These are phyloP conservation scores for Darevskia nairensis DNA, from an alignment of 2,797 vertebrate species.

Conservation along the genomic window DNA sequence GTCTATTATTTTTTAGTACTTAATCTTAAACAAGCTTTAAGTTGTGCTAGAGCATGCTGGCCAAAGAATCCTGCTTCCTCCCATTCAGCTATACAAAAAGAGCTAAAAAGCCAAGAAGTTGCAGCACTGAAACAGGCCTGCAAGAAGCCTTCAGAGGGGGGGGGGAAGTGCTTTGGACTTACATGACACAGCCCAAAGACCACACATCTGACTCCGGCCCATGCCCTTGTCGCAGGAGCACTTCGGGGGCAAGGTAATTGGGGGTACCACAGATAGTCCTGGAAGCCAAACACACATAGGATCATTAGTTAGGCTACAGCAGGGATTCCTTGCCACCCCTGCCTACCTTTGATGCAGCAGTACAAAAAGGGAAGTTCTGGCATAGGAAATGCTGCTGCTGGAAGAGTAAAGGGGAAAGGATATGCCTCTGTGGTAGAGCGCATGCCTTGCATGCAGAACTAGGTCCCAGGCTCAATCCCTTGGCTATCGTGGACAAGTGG, in stretches of 20 bases:
- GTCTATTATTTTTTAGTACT: not conserved
- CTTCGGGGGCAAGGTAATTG: constrained; percentile 98
- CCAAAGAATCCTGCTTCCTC: not conserved
- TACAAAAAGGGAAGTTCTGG: not conserved
- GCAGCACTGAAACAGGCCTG: not conserved
- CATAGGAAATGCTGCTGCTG: not conserved
- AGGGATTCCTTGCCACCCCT: not conserved
- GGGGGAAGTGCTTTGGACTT: constrained; percentile 55
- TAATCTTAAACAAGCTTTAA: not conserved
- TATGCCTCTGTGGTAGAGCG: too few relatives aligned
- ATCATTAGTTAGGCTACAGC: not conserved
- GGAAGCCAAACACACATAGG: constrained; percentile 11
- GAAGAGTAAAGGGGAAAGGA: too few relatives aligned
- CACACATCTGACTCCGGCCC: constrained; percentile 95
- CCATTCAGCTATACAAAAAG: not conserved
- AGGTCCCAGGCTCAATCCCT: too few relatives aligned
- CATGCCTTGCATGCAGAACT: too few relatives aligned
- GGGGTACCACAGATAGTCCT: constrained; percentile 99
- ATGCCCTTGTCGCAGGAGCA: constrained; percentile 94
- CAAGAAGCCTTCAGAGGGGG: not conserved
- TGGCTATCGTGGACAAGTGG: too few relatives aligned
- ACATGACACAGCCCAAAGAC: constrained; percentile 99
- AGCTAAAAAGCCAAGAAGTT: not conserved
- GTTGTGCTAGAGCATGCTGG: not conserved
- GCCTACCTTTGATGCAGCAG: not conserved